These are phyloP conservation scores for Neria commutata DNA, from an alignment of 2,888 invertebrate genomes.

Conservation along the genomic window DNA sequence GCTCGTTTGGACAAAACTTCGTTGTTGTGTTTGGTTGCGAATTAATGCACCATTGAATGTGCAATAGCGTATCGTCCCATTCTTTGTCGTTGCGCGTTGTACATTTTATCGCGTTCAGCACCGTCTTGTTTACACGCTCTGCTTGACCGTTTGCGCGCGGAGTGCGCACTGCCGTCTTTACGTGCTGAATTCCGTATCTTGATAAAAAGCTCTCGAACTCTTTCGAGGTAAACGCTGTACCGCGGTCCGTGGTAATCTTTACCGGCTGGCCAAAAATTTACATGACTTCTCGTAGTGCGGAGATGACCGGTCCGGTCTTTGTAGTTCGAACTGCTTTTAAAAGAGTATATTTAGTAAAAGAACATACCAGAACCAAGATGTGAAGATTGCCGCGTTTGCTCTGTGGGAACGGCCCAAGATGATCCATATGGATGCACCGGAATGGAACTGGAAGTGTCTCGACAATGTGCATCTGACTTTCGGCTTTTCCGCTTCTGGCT, in stretches of 20 bases:
- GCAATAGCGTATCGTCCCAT: constrained; percentile 27
- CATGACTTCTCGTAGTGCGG: constrained; percentile 20
- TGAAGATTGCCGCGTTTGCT: constrained; percentile 28
- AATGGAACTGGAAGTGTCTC: not conserved
- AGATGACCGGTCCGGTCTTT: constrained; percentile 25
- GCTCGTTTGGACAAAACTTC: constrained; percentile 24
- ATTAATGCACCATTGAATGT: constrained; percentile 31
- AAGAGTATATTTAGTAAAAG: constrained; percentile 30
- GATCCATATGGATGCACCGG: not conserved
- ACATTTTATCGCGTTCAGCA: constrained; percentile 24
- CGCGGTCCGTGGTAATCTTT: not conserved
- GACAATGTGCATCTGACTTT: not conserved
- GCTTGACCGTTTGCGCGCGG: constrained; percentile 11
- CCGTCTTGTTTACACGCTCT: constrained; percentile 18
- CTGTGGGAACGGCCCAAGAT: constrained; percentile 2
- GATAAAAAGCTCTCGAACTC: not conserved
- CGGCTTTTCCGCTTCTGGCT: not conserved
- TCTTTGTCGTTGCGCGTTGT: constrained; percentile 13
- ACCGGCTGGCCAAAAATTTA: constrained; percentile 19
- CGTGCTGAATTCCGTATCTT: constrained; percentile 1
- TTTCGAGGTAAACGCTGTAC: not conserved
- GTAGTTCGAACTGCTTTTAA: constrained; percentile 31
- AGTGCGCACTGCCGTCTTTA: constrained; percentile 12
- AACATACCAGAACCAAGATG: constrained; percentile 24
- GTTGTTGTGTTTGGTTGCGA: constrained; percentile 26